A percentile compares a stretch with the other conserved stretches of the same genome.
Evolutionary conservation across 2,888 invertebrate species (phyloP).

Genomic region (Dendrolimus houi): DNA sequence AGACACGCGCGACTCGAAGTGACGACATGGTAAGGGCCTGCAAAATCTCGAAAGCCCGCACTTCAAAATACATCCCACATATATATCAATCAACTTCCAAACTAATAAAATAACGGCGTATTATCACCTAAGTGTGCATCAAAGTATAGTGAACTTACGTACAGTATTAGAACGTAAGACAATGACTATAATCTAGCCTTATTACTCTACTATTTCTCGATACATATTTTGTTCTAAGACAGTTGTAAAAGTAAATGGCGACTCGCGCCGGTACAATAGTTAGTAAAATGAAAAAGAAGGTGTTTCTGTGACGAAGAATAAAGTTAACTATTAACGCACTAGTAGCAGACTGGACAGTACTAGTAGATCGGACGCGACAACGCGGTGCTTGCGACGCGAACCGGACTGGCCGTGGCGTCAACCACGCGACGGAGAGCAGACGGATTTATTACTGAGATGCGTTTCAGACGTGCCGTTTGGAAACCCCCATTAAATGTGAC

Average conservation of each 20-base stretch:
- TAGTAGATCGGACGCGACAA: slow-evolving; percentile 57
- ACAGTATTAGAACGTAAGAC: slow-evolving; percentile 62
- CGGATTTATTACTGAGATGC: slow-evolving; percentile 69
- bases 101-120: slow-evolving; percentile 50
- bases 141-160: slow-evolving; percentile 68
- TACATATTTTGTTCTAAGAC: slow-evolving; percentile 55
- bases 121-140: slow-evolving; percentile 65
- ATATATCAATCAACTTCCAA: slow-evolving; percentile 59
- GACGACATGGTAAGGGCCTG: slow-evolving; percentile 29
- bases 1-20: background rate
- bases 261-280: slow-evolving; percentile 54
- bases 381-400: slow-evolving; percentile 43
- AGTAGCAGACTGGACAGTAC: slow-evolving; percentile 69
- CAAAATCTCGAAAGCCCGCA: slow-evolving; percentile 47
- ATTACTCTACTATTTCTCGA: slow-evolving; percentile 63
- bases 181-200: slow-evolving; percentile 66
- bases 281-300: slow-evolving; percentile 49
- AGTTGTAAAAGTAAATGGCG: slow-evolving; percentile 38
- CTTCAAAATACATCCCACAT: slow-evolving; percentile 58
- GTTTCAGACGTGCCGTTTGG: slow-evolving; percentile 71
- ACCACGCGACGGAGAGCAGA: slow-evolving; percentile 64
- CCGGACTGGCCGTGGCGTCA: slow-evolving; percentile 38
- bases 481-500: slow-evolving; percentile 48
- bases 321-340: slow-evolving; percentile 57
- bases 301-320: slow-evolving; percentile 43